Base-by-base conservation (phyloP, 2,113 vertebrate species). In the Phycodurus eques region DNA sequence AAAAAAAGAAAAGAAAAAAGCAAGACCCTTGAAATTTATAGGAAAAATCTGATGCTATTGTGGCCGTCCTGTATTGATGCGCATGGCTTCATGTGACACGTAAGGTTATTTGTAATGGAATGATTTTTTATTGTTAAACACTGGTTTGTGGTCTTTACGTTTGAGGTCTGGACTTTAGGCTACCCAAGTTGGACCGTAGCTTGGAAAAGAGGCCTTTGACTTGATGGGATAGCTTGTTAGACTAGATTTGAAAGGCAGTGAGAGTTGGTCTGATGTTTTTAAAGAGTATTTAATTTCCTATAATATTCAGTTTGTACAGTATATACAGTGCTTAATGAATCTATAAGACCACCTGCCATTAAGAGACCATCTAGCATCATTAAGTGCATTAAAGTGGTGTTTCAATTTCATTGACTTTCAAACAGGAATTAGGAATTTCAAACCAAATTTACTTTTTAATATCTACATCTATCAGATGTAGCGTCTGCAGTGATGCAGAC, bases 1-100 rank as follows among this genome's bases (percentile, higher is more conserved):
- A 31, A 14, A 15, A 13, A 12, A 60, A 60, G 11, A 68, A 4
- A 47, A 51, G 47, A 64, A 53, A 68, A 79, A 42, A 69, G 57
- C 20, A 59, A 35, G 66, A 53, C 3, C 39, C 59, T 64, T 61
- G 39, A 62, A 17, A 56, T 31, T 31, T 60, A 22, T 19, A 17
- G 2, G 19, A 8, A 53, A 33, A 14, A 42, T 31, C 3, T 46
- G 27, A 20, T 67, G 14, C 53, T 1, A 4, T 66, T 47, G 53
- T 64, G 59, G 31, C 22, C n/a, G 31, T 57, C 19, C 2, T 64
- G 59, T 9, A 0, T 22, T 6, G 54, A 0, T 2, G 39, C 10
- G 46, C 62, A 65, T 65, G 42, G 62, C 42, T 64, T 43, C 39
- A 13, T 66, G 44, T 66, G 64, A 31, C 27, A 31, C 22, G 2